Evolutionary conservation across 2,888 invertebrate genomes (phyloP), one percentile per base, ranked within the genome.

Genomic region (Sesia bembeciformis): DNA sequence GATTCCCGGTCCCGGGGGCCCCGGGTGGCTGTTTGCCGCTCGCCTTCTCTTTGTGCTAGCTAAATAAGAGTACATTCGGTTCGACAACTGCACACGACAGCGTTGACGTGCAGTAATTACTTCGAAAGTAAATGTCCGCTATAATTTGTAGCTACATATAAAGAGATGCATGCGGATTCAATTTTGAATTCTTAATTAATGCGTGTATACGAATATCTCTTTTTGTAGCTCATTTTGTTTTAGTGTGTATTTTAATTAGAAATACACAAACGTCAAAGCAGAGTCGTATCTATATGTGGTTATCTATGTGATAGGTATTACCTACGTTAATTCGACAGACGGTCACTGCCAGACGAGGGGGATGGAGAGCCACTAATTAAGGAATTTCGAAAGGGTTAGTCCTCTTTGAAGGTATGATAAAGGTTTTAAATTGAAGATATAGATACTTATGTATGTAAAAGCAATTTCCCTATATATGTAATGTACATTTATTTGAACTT

Each of bases 31-130:
- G 65, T 64, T 62, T 64, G 64, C 64, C 61, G 63, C 61, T 59
- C 59, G 64, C 64, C 58, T 61, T 62, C 56, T 65, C 67, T 70
- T 70, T 72, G 71, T 68, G 62, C 46, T 46, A 46, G n/a, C 8
- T 46, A 46, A 46, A 46, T 46, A 46, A 8, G 46, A 68, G 66
- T 64, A 67, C 65, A 66, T 63, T 66, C 64, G 62, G 65, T 63
- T 64, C 58, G 63, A 61, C 58, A 51, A 39, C 23, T 71, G 71
- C 67, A 62, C 63, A 61, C 64, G 68, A 68, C 68, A 70, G 65
- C 63, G 63, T 57, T 66, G 70, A 70, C 69, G 68, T 65, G 66
- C 61, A 62, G 68, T 74, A 72, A 72, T 73, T 74, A 72, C 70
- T 72, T 67, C 65, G 62, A 58, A 60, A 64, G 60, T 56, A 62